Evolutionary conservation across 2,888 invertebrate genomes (phyloP).

Genomic region (Agapostemon virescens): DNA sequence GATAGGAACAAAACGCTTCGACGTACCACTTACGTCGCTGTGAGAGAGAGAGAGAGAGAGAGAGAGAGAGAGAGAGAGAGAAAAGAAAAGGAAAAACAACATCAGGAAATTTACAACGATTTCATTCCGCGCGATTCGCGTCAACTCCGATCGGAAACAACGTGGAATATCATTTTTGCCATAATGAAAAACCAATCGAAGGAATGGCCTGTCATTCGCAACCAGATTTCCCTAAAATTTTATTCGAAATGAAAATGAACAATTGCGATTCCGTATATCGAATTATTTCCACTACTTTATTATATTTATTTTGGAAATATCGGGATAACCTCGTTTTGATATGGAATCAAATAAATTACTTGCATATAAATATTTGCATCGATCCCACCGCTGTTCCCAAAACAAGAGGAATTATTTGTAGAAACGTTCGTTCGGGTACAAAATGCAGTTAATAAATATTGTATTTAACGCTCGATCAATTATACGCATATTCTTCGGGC

Average conservation of each 20-base stretch:
- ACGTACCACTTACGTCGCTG: too few relatives aligned
- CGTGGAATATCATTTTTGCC: background rate
- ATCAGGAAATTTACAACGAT: background rate
- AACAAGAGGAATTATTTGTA: background rate
- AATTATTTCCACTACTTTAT: background rate
- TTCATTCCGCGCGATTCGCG: background rate
- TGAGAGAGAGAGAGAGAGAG: too few relatives aligned
- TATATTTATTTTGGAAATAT: background rate
- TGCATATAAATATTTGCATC: background rate
- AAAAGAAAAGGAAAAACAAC: background rate
- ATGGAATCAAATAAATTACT: background rate
- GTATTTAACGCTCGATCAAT: background rate
- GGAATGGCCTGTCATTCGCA: background rate
- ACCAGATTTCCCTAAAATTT: background rate
- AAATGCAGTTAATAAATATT: background rate
- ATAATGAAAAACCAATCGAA: background rate
- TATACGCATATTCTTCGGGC: background rate
- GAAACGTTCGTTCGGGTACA: background rate
- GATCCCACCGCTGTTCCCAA: background rate
- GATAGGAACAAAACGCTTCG: background rate
- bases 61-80: too few relatives aligned
- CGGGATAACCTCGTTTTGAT: background rate
- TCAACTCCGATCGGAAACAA: background rate
- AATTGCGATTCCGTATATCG: background rate
- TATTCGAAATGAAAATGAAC: background rate